These are phyloP conservation scores for Calameuta idolon DNA, from an alignment of 2,888 invertebrate genomes.

Conservation along the genomic window DNA sequence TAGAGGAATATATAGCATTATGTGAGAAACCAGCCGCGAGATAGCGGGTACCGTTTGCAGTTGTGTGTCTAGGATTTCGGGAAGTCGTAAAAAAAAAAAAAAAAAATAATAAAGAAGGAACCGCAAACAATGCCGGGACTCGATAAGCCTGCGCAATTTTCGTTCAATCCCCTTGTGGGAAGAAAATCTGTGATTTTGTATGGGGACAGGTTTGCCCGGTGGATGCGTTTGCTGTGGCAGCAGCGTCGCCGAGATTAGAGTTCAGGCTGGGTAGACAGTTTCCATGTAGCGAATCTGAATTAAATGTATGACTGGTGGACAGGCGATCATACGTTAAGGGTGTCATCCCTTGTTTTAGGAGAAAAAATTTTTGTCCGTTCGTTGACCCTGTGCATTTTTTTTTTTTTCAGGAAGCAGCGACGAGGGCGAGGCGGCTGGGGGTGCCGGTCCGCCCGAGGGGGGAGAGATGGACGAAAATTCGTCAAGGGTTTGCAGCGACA, in stretches of 20 bases:
- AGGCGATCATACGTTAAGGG: not conserved
- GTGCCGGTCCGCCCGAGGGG: constrained; percentile 68
- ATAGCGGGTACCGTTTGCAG: not conserved
- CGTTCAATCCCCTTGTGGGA: constrained; percentile 9
- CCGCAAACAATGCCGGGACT: constrained; percentile 41
- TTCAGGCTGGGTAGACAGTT: not conserved
- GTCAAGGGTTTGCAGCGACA: constrained; percentile 21
- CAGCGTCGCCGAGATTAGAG: not conserved
- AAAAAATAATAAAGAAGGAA: constrained; percentile 39
- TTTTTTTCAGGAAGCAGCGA: constrained; percentile 63
- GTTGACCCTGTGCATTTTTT: not conserved
- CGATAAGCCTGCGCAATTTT: constrained; percentile 16
- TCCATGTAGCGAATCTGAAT: not conserved
- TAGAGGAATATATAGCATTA: not conserved
- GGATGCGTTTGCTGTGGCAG: not conserved
- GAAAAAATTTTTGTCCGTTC: not conserved
- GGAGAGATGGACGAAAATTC: constrained; percentile 69
- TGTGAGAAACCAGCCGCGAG: constrained; percentile 2
- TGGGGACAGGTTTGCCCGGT: not conserved
- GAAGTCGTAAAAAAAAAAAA: constrained; percentile 42
- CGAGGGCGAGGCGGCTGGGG: constrained; percentile 70
- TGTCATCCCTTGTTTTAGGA: not conserved
- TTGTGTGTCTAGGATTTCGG: constrained; percentile 52
- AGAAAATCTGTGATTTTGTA: not conserved
- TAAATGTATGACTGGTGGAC: not conserved